Base-by-base conservation (phyloP, 2,888 invertebrate species). In the Sclerodermus sp. region DNA sequence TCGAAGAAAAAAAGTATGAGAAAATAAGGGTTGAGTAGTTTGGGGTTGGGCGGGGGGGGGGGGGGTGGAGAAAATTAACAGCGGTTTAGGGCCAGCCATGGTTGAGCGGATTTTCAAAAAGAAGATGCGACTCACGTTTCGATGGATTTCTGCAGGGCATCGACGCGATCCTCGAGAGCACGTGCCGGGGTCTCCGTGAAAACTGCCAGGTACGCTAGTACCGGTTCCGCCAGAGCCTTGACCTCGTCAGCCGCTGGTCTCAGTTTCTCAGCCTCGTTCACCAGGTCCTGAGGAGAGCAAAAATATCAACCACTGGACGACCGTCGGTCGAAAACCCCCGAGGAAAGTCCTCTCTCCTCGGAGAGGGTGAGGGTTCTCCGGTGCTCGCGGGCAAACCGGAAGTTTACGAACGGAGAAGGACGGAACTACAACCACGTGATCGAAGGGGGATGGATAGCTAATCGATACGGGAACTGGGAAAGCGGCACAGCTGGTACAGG, bases 241-340 rank as follows among this genome's bases (percentile, higher is more conserved):
- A 90, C 82, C 72, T 90, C 89, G 68, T 88, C 87, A 64, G 68
- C 57, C 15, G 62, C 83, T 51, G 87, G 83, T 76, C 85, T 85
- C 59, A 89, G 80, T 65, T 87, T 83, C 70, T 86, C 84, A 56
- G 88, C 87, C 81, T 91, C 91, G 60, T 81, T 81, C 76, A 87
- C 84, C 66, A 91, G 81, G 76, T 89, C 90, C 91, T 91, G 76
- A 14, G 29, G 8, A 3, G 8, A 23, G 23, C 3, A 23, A 23
- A 23, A 23, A 23, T 23, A 23, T 5, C 23, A 23, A 23, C 8
- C 8, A 5, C 23, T n/a, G n/a, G n/a, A n/a, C n/a, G n/a, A n/a
- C n/a, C n/a, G n/a, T n/a, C n/a, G n/a, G n/a, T n/a, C n/a, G n/a
- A n/a, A n/a, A n/a, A n/a, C n/a, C n/a, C n/a, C n/a, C n/a, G n/a